Evolutionary conservation across 2,797 vertebrate species (phyloP), one percentile per base, ranked within the genome.

Genomic region (Xenentodon cancila): DNA sequence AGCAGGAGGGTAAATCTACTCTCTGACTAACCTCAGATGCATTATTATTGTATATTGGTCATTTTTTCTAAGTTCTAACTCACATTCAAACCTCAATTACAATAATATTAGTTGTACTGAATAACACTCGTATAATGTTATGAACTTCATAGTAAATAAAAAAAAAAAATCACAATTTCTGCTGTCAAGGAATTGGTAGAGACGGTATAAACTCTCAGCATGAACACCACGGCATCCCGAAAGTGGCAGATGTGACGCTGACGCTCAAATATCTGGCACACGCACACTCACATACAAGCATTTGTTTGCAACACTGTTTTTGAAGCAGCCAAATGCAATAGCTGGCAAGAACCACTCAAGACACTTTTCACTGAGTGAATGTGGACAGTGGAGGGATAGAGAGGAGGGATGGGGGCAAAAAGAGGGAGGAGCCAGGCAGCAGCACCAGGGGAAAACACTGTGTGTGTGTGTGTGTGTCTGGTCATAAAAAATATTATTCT

Each of bases 311-410:
- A 78, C 70, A 70, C 76, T 67, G 79, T 83, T 84, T 81, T 77
- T 88, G 79, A 79, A 72, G 75, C 85, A 88, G 65, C 81, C 84
- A 85, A 88, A 88, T 64, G 79, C 79, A 80, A 80, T 89, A 92
- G 90, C 88, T 92, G 90, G 86, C 73, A 85, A 86, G 80, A 84
- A 71, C 84, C 85, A 89, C 89, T 89, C 88, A 78, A 77, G 73
- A 64, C 32, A 68, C 82, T 86, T 84, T 90, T 91, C 82, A 90
- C 46, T 61, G 25, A 25, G 67, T 73, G 68, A 84, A 86, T 46
- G 83, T 80, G 81, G 34, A 89, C 74, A 45, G 53, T 59, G 54
- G 66, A 58, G 69, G 57, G 71, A 82, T 47, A 73, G 27, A 61
- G 47, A 52, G 22, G 37, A 61, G 58, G 70, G 59, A 67, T 52